phyloP scores from a whole-genome alignment of 1,140 invertebrate genomes.

The Neodiprion fabricii region DNA sequence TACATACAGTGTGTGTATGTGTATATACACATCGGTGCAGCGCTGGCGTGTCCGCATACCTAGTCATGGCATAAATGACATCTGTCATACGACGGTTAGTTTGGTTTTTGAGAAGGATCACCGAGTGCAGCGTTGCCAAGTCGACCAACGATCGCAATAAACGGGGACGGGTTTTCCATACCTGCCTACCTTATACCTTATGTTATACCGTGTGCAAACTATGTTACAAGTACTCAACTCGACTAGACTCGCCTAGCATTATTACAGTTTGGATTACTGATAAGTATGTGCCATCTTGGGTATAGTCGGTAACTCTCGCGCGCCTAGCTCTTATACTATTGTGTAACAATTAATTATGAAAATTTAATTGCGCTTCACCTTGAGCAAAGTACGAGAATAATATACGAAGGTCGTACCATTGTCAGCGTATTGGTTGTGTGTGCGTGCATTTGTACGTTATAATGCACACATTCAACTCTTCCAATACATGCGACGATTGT shows the following conservation, averaged over 20 bases:
- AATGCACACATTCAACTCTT: background rate
- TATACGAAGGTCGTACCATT: slow-evolving; percentile 34
- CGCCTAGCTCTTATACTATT: slow-evolving; percentile 33
- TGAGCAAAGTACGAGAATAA: slow-evolving; percentile 36
- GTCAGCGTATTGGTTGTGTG: slow-evolving; percentile 10
- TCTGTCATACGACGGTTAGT: slow-evolving; percentile 23
- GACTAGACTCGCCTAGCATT: background rate
- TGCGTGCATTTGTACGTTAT: background rate
- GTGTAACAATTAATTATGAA: slow-evolving; percentile 46
- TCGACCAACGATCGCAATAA: background rate
- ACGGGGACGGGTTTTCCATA: too few relatives aligned
- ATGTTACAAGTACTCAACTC: background rate
- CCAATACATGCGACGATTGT: too few relatives aligned
- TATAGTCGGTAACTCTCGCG: background rate
- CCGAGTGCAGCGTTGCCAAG: slow-evolving; percentile 22
- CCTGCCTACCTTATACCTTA: background rate
- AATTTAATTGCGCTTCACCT: slow-evolving; percentile 51
- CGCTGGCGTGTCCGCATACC: too few relatives aligned
- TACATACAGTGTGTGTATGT: too few relatives aligned
- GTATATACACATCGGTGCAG: too few relatives aligned
- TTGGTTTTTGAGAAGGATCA: background rate
- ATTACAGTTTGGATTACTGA: background rate
- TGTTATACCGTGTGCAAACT: background rate
- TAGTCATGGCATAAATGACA: slow-evolving; percentile 7
- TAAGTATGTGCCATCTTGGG: slow-evolving; percentile 6